These are phyloP conservation scores for Periophthalmus modestus DNA, from an alignment of 2,113 vertebrate species.

Conservation along the genomic window DNA sequence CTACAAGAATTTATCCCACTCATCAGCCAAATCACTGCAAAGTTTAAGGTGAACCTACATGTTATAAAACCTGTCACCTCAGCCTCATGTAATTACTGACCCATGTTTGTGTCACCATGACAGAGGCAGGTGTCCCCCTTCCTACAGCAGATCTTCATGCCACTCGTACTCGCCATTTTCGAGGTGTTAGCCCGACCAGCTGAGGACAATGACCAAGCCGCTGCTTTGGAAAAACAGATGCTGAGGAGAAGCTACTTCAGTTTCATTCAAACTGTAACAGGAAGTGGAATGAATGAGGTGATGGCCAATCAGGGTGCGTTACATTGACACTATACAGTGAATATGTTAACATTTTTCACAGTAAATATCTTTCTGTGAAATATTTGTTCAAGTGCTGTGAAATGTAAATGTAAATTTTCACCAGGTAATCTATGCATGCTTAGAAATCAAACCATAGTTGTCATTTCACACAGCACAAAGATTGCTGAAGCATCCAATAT, in stretches of 20 bases:
- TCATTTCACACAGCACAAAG: too few species aligned
- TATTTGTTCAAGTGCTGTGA: too few species aligned
- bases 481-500: not conserved
- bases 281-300: conserved; percentile 95
- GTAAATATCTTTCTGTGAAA: too few species aligned
- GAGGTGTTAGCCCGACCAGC: conserved; percentile 91
- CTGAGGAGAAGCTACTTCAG: conserved; percentile 94
- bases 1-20: conserved; percentile 99
- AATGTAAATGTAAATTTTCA: too few species aligned
- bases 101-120: not conserved
- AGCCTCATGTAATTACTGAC: not conserved
- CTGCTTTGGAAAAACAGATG: conserved; percentile 97
- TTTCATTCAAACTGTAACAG: conserved; percentile 91
- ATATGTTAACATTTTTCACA: too few species aligned
- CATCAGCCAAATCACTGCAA: conserved; percentile 97
- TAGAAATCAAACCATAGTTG: too few species aligned
- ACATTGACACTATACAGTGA: not conserved
- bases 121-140: conserved; percentile 95
- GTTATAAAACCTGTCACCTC: too few species aligned
- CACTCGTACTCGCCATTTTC: conserved; percentile 92
- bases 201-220: conserved; percentile 96
- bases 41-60: conserved; percentile 84
- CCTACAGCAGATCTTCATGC: conserved; percentile 98
- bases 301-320: conserved; percentile 92
- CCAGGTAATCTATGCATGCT: too few species aligned